A percentile compares a stretch with the other conserved stretches of the same genome.
Evolutionary conservation across 2,888 invertebrate species (phyloP).

Genomic region (Epinotia demarniana): DNA sequence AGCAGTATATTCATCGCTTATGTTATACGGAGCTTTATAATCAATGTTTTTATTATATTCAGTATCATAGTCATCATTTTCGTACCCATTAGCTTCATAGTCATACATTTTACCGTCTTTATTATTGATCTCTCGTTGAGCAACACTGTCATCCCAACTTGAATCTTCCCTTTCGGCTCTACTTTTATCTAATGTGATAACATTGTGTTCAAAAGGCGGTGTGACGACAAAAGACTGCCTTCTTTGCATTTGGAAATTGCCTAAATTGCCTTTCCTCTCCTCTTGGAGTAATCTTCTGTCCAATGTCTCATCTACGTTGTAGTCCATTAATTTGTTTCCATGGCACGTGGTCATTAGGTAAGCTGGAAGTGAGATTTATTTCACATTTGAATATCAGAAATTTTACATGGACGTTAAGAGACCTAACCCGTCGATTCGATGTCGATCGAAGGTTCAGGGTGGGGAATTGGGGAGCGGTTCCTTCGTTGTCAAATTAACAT

Average conservation of each 20-base stretch:
- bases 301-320: background rate
- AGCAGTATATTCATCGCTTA: background rate
- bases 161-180: background rate
- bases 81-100: background rate
- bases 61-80: background rate
- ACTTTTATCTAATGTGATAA: background rate
- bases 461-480: no score
- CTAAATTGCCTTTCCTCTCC: background rate
- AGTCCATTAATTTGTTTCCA: background rate
- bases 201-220: constrained; percentile 9
- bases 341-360: background rate
- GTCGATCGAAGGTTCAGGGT: no score
- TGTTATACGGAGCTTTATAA: background rate
- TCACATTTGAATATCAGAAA: no score
- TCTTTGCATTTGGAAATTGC: constrained; percentile 4
- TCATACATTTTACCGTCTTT: background rate
- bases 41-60: background rate
- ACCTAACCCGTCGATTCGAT: no score
- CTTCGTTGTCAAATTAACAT: no score
- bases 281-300: background rate
- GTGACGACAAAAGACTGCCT: background rate
- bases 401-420: no score
- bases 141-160: background rate
- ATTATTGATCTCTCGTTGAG: background rate
- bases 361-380: background rate